Evolutionary conservation across 2,888 invertebrate genomes (phyloP), one percentile per base, ranked within the genome.

Genomic region (Odontocerum albicorne): DNA sequence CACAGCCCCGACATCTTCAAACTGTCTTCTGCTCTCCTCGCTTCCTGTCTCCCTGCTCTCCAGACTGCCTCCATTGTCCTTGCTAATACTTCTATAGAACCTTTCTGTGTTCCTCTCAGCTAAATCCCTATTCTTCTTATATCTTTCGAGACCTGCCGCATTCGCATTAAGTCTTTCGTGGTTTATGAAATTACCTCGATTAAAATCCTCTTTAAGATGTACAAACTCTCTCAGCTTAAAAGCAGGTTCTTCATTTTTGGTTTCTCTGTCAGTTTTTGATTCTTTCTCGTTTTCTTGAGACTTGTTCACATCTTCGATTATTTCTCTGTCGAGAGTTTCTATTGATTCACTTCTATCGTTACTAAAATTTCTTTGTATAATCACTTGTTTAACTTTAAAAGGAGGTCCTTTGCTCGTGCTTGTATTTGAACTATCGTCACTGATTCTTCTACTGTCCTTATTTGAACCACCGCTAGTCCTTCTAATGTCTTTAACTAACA

Each of bases 61-160:
- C 17, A 22, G 19, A 50, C 46, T 42, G 12, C 49, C 40, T 4
- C 35, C 22, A 22, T 35, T n/a, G 8, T 40, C 43, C 12, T 19
- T 47, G 4, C 35, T 35, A n/a, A 59, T 49, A 39, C 56, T 61
- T 21, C 33, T 53, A 35, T 56, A 58, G 35, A 58, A 59, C 15
- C 51, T 53, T 19, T 61, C 55, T 4, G 55, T 53, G 16, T 56
- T 38, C 2, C 27, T 47, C 40, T 61, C 44, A 13, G 61, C 52
- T 2, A 58, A 21, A 4, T 35, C 50, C 19, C 61, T 61, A 42
- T 49, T 61, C 13, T 43, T 35, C 13, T 39, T 46, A 15, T 56
- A 54, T 21, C 40, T 43, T 16, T 52, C 49, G 7, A 52, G 22
- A 12, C 51, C 51, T 3, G 13, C 10, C 8, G 38, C 36, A 10